Evolutionary conservation across 2,888 invertebrate genomes (phyloP).

Genomic region (Cantharis flavilabris): DNA sequence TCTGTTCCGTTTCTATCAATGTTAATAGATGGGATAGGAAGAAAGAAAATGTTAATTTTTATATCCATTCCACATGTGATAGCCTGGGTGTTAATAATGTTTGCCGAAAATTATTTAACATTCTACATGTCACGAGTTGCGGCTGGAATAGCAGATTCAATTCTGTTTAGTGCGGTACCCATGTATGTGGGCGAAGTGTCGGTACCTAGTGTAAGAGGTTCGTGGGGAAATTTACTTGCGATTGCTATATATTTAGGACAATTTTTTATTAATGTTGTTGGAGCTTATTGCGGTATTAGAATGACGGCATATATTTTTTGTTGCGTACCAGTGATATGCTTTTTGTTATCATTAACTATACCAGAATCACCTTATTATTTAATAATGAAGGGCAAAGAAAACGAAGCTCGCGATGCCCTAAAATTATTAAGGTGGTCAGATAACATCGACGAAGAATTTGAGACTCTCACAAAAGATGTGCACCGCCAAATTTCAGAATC

Average conservation of each 20-base stretch:
- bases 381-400: conserved; percentile 38
- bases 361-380: conserved; percentile 61
- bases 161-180: conserved; percentile 40
- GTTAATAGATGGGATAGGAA: conserved; percentile 41
- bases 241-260: conserved; percentile 38
- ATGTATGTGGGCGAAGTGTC: conserved; percentile 45
- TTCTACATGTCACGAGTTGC: conserved; percentile 44
- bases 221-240: conserved; percentile 42
- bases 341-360: conserved; percentile 61
- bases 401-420: conserved; percentile 40
- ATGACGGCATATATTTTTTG: conserved; percentile 62
- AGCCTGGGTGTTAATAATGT: conserved; percentile 38
- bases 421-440: conserved; percentile 36
- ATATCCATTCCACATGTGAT: conserved; percentile 40
- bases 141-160: conserved; percentile 41
- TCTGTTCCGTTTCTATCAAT: conserved; percentile 38
- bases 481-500: conserved; percentile 44
- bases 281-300: conserved; percentile 60
- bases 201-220: conserved; percentile 42
- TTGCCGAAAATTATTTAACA: conserved; percentile 37
- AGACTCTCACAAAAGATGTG: conserved; percentile 39
- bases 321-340: conserved; percentile 61
- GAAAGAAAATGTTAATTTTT: conserved; percentile 40
- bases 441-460: conserved; percentile 40
- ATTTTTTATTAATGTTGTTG: conserved; percentile 57